Conservation (phyloP, 2,797 vertebrate genomes). For the Pachyuromys duprasi region DNA sequence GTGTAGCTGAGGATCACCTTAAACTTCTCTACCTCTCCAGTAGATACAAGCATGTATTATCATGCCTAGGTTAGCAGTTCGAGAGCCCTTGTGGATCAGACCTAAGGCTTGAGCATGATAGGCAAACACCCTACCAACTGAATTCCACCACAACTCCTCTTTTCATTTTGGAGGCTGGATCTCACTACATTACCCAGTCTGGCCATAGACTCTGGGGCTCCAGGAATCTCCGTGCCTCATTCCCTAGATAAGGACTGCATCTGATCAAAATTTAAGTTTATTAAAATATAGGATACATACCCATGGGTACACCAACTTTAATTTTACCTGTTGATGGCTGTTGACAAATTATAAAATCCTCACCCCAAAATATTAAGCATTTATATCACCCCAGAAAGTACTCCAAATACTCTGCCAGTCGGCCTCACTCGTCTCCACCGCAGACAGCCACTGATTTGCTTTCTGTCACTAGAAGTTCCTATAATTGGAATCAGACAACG, state of each 20-base stretch:
- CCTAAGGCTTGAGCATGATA: not conserved
- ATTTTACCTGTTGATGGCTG: not conserved
- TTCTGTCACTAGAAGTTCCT: slow-evolving; percentile 21
- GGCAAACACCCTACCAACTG: not conserved
- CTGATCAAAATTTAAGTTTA: not conserved
- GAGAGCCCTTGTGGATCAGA: not conserved
- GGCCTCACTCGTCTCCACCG: no score
- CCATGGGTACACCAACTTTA: not conserved
- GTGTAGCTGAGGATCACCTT: not conserved
- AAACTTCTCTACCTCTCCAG: not conserved
- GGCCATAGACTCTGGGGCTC: not conserved
- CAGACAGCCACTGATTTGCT: not conserved
- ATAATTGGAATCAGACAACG: slow-evolving; percentile 12
- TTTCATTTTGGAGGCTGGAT: not conserved
- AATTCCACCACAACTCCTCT: not conserved
- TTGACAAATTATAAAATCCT: not conserved
- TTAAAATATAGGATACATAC: not conserved
- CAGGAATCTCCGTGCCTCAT: not conserved
- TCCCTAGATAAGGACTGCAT: not conserved
- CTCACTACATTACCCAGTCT: not conserved
- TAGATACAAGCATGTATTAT: not conserved
- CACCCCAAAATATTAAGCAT: not conserved
- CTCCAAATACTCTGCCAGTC: not conserved
- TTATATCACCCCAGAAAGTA: not conserved
- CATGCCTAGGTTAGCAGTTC: not conserved